Conservation (phyloP, 2,888 invertebrate genomes). For the Clistopyga incitator region DNA sequence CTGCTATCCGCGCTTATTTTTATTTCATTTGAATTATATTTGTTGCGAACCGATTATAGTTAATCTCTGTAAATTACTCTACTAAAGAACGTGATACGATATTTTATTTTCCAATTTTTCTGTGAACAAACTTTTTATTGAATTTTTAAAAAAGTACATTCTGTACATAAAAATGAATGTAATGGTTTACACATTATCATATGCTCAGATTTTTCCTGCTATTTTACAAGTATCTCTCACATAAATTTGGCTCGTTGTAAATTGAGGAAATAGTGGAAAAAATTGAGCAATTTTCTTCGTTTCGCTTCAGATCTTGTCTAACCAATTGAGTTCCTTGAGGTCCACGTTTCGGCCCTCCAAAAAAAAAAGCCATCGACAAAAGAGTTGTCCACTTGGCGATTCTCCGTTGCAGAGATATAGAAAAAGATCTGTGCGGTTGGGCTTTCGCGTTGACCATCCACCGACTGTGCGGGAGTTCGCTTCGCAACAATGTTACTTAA, state of each 20-base stretch:
- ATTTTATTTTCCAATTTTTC: too few species aligned
- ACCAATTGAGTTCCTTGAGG: not conserved
- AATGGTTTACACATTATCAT: too few species aligned
- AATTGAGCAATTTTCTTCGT: slow-evolving; percentile 31
- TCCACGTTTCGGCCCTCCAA: slow-evolving; percentile 15
- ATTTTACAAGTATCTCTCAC: not conserved
- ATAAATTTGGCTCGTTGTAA: slow-evolving; percentile 18
- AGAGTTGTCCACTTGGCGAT: slow-evolving; percentile 71
- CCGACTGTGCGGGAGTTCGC: slow-evolving; percentile 73
- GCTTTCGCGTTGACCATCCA: slow-evolving; percentile 70
- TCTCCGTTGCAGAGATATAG: slow-evolving; percentile 31
- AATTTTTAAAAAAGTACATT: too few species aligned
- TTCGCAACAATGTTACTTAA: slow-evolving; percentile 82
- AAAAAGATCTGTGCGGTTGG: slow-evolving; percentile 59
- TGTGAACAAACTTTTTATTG: too few species aligned
- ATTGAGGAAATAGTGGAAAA: slow-evolving; percentile 7
- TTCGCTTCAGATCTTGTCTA: not conserved
- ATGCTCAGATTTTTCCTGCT: too few species aligned
- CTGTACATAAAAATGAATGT: too few species aligned
- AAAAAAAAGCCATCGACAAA: slow-evolving; percentile 69
- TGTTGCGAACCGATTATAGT: not conserved
- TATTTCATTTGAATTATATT: not conserved
- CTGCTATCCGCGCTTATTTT: not conserved
- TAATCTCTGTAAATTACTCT: not conserved
- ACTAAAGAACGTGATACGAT: too few species aligned